These are phyloP conservation scores for Prosopocoilus inquinatus DNA, from an alignment of 2,888 invertebrate species.

Conservation along the genomic window DNA sequence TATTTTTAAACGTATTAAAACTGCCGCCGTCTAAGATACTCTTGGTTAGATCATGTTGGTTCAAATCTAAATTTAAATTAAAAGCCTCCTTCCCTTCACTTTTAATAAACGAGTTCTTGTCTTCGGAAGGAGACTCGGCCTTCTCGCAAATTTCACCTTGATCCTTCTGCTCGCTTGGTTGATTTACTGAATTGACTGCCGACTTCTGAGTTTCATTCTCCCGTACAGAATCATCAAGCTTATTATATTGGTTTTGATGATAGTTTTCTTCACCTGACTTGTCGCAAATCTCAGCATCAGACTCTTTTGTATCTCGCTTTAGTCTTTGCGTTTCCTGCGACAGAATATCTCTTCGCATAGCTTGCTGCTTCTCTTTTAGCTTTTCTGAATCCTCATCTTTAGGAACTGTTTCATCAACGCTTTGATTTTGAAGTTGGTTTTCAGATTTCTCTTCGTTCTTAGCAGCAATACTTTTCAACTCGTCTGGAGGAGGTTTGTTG, in stretches of 20 bases:
- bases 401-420: background rate
- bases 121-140: background rate
- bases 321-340: constrained; percentile 10
- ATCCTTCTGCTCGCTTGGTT: background rate
- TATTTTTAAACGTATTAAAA: too few relatives aligned
- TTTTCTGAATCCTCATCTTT: constrained; percentile 14
- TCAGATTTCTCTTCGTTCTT: background rate
- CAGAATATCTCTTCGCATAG: constrained; percentile 28
- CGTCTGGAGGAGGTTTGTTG: too few relatives aligned
- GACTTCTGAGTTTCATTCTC: background rate
- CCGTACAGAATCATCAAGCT: background rate
- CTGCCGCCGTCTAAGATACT: too few relatives aligned
- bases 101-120: too few relatives aligned
- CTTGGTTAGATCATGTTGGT: too few relatives aligned
- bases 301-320: constrained; percentile 13
- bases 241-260: constrained; percentile 6
- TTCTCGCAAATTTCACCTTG: constrained; percentile 6
- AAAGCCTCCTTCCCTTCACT: too few relatives aligned
- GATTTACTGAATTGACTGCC: background rate
- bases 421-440: background rate
- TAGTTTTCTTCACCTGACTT: constrained; percentile 3
- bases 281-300: background rate
- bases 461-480: background rate
- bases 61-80: too few relatives aligned
- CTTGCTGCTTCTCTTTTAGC: constrained; percentile 14